Base-by-base conservation (phyloP, 37 sponge, comb jelly and placozoan species). In the Ianthella basta region DNA sequence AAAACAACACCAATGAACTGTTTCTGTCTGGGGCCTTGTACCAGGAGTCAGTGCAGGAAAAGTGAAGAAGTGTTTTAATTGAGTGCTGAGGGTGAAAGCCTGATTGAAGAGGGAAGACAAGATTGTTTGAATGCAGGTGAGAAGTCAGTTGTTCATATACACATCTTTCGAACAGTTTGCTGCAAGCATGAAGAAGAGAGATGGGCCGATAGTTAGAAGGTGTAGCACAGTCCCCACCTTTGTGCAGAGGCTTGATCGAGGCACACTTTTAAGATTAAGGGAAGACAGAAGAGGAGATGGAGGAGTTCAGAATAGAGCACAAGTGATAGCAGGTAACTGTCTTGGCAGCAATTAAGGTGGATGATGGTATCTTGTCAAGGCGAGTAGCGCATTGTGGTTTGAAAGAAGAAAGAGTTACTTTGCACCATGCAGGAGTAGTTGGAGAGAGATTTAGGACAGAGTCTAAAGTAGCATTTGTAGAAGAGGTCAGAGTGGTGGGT, bases 361-460 rank as follows among this genome's bases (percentile, higher is more conserved):
- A 34, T 70, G 72, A 70, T 18, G 72, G 72, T 34, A 70, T 8
- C 20, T 70, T 70, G 36, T 70, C 72, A 70, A 70, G 72, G 3
- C 72, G 34, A 34, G 72, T 21, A 15, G 37, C 21, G 72, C 72
- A 70, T 70, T 34, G 12, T 20, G 72, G 72, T 70, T 70, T 70
- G 12, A 70, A 33, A 70, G 72, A 70, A 44, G 72, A 4, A 70
- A 70, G 32, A 70, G 72, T 33, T 34, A 18, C 36, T 70, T 70
- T 35, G 20, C 72, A 70, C 72, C 72, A 70, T 34, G 32, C 72
- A 70, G 72, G 72, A 70, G 32, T 70, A 21, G 72, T 27, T 35
- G 72, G 72, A 70, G 36, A 33, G 36, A 70, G 72, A 70, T 29
- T 70, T 21, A 70, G 72, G 72, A 33, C 36, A 70, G 72, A 70